phyloP scores from a whole-genome alignment of 2,113 vertebrate genomes.

The Acinonyx jubatus region DNA sequence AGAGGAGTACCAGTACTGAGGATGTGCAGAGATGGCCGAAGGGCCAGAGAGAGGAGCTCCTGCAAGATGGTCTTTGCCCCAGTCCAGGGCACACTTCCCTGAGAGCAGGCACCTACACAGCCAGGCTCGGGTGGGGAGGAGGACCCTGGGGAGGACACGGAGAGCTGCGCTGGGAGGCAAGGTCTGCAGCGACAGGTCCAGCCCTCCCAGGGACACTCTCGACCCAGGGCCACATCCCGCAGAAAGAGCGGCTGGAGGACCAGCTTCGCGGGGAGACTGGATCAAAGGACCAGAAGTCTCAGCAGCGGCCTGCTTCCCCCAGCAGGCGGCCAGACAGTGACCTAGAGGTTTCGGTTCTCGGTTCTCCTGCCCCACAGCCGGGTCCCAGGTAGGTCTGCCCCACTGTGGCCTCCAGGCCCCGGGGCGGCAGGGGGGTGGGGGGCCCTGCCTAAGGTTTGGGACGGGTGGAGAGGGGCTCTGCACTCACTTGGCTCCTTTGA shows the following conservation, averaged over 20 bases:
- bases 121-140: neutral
- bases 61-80: neutral
- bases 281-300: neutral
- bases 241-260: neutral
- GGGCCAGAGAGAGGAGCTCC: neutral
- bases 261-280: neutral
- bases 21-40: neutral
- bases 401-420: neutral
- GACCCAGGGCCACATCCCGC: neutral
- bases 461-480: neutral
- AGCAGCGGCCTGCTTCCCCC: neutral
- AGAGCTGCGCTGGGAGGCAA: neutral
- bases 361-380: constrained; percentile 21
- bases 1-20: neutral
- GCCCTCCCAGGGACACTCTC: neutral
- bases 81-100: neutral
- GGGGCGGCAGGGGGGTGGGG: neutral
- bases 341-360: constrained; percentile 69
- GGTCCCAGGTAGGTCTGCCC: neutral
- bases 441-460: neutral
- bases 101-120: neutral
- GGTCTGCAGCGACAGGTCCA: neutral
- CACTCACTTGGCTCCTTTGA: constrained; percentile 83
- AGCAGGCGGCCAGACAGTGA: neutral
- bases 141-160: neutral